Percentiles rank a stretch among this genome's conserved stretches.
Conservation (phyloP, 2,888 invertebrate genomes). For the Coremacera marginata region DNA sequence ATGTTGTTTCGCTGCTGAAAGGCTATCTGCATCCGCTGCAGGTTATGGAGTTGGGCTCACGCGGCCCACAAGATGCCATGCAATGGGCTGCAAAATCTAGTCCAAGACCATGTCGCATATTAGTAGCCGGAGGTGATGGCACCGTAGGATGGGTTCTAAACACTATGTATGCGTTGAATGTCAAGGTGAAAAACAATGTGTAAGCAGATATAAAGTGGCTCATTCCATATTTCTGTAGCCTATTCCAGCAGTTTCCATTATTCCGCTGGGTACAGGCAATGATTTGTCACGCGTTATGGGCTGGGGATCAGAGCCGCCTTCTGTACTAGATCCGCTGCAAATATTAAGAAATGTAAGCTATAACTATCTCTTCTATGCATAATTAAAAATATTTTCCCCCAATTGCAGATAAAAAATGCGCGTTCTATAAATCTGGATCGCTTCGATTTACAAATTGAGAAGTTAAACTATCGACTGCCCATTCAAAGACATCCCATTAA, state of each 20-base stretch:
- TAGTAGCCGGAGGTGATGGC: conserved; percentile 96
- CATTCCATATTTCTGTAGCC: conserved; percentile 72
- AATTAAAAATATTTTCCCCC: background rate
- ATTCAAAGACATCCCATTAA: conserved; percentile 64
- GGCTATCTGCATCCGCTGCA: conserved; percentile 90
- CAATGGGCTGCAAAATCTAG: conserved; percentile 77
- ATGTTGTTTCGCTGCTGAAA: conserved; percentile 84
- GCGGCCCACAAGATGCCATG: conserved; percentile 81
- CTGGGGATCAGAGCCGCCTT: conserved; percentile 85
- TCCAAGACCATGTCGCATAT: conserved; percentile 72
- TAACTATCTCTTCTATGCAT: background rate
- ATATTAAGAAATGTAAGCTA: conserved; percentile 61
- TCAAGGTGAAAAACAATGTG: conserved; percentile 72
- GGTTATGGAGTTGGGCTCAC: conserved; percentile 83
- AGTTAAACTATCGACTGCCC: conserved; percentile 62
- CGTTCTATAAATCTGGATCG: conserved; percentile 68
- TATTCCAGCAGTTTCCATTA: conserved; percentile 82
- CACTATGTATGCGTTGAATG: conserved; percentile 78
- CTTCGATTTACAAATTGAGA: conserved; percentile 67
- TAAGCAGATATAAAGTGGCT: background rate
- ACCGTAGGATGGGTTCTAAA: conserved; percentile 93
- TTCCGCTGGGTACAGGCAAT: conserved; percentile 96
- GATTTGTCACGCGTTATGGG: conserved; percentile 92
- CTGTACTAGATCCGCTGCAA: conserved; percentile 75
- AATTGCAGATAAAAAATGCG: conserved; percentile 59